Evolutionary conservation across 2,888 invertebrate species (phyloP).

Genomic region (Chrysina gloriosa): DNA sequence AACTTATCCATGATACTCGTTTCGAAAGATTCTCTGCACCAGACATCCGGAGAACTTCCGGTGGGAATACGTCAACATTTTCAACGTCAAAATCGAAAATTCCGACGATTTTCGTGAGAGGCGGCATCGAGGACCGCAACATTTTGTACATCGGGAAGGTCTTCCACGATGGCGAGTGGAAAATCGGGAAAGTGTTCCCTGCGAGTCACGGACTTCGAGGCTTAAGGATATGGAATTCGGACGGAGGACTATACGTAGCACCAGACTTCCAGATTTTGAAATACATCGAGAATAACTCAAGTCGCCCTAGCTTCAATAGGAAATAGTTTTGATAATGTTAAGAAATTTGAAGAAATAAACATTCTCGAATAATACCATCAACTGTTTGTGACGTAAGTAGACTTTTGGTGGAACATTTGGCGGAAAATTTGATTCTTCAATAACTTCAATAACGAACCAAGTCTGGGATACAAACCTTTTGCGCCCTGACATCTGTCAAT

Average conservation of each 20-base stretch:
- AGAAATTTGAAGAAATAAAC: background rate
- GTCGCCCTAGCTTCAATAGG: background rate
- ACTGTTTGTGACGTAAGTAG: too few species aligned
- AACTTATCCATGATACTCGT: background rate
- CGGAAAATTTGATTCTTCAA: too few species aligned
- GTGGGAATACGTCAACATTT: constrained; percentile 1
- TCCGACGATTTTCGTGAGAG: background rate
- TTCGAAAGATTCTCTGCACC: background rate
- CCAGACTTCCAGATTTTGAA: background rate
- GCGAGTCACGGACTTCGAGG: background rate
- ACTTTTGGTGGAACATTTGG: too few species aligned
- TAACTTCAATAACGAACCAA: too few species aligned
- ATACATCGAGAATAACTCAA: background rate
- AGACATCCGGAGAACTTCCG: background rate
- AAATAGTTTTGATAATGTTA: background rate
- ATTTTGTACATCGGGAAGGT: constrained; percentile 9
- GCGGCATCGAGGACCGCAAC: background rate
- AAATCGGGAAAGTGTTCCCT: constrained; percentile 13
- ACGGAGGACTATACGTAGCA: background rate
- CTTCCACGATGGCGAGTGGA: constrained; percentile 5
- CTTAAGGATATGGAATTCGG: background rate
- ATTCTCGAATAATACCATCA: too few species aligned
- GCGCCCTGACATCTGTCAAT: too few species aligned
- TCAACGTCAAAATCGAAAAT: background rate
- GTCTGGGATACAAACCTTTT: too few species aligned